A percentile compares a stretch with the other conserved stretches of the same genome.
Conservation (phyloP, 2,888 invertebrate species). For the Itoplectis maculator region DNA sequence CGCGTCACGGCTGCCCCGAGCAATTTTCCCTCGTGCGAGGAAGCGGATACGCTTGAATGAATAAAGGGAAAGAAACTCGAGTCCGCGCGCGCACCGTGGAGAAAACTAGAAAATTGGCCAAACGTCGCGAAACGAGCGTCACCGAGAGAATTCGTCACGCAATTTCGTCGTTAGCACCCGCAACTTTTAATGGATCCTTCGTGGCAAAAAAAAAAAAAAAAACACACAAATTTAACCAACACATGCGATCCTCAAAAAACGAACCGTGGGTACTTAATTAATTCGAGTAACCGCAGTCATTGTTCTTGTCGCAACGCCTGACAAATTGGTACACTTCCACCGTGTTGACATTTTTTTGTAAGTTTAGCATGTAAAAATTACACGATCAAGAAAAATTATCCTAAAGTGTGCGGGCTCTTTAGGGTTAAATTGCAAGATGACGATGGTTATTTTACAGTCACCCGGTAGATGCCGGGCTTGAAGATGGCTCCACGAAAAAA, state of each 20-base stretch:
- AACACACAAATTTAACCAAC: no score
- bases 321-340: conserved; percentile 16
- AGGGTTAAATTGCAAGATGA: background rate
- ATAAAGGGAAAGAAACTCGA: conserved; percentile 39
- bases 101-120: conserved; percentile 65
- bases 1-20: conserved; percentile 64
- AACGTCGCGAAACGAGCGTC: conserved; percentile 52
- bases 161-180: conserved; percentile 55
- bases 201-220: conserved; percentile 39
- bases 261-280: conserved; percentile 30
- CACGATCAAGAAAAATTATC: no score
- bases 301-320: conserved; percentile 1
- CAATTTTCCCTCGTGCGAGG: conserved; percentile 64
- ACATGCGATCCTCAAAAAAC: conserved; percentile 40
- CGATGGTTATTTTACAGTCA: conserved; percentile 18
- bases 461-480: conserved; percentile 18
- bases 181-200: conserved; percentile 55
- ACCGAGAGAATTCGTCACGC: conserved; percentile 60
- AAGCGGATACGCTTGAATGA: conserved; percentile 62
- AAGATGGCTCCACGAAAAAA: conserved; percentile 36
- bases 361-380: background rate
- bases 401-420: no score
- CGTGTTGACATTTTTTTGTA: background rate
- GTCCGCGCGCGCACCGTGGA: conserved; percentile 22
- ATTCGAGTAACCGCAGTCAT: conserved; percentile 41